Evolutionary conservation across 2,797 vertebrate species (phyloP), one percentile per base, ranked within the genome.

Genomic region (Coregonus suidteri): DNA sequence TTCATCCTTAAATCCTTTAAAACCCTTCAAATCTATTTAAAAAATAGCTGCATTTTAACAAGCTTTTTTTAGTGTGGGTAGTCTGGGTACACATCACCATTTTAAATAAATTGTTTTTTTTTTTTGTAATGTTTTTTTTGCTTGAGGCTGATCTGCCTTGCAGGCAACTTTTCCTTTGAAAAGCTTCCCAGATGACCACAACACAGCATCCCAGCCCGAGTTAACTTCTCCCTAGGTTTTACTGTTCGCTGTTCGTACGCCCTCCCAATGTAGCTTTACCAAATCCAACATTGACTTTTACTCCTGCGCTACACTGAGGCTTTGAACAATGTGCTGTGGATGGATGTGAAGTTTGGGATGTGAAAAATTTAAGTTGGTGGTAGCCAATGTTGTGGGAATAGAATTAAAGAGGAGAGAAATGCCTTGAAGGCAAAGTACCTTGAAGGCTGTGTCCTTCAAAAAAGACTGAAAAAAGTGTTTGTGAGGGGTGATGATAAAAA

Each of bases 121-220:
- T 62, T 75, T 62, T 76, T 31, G 85, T 88, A 90, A 93, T 94
- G 93, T 90, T 93, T 11, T 11, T 91, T 91, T 79, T 81, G 87
- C 92, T 93, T 83, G 79, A 86, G 92, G 92, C 89, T 86, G 84
- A 89, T 88, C 87, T 94, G 91, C 90, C 90, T 93, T 71, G 81
- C 90, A 93, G 88, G 89, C 90, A 91, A 88, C 86, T 82, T 86
- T 89, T 82, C 79, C 91, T 94, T 93, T 94, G 92, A 93, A 92
- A 90, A 62, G 54, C 70, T 91, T 94, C 91, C 91, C 91, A 93
- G 81, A 85, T 79, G 89, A 86, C 82, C 87, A 82, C 78, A 90
- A 84, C 84, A 84, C 68, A 87, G 80, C 77, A 91, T 85, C 88
- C 77, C 68, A 89, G 87, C 81, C 87, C 91, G 91, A 88, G 87